Evolutionary conservation across 2,113 vertebrate species (phyloP), one percentile per base, ranked within the genome.

Genomic region (Stegastes partitus): DNA sequence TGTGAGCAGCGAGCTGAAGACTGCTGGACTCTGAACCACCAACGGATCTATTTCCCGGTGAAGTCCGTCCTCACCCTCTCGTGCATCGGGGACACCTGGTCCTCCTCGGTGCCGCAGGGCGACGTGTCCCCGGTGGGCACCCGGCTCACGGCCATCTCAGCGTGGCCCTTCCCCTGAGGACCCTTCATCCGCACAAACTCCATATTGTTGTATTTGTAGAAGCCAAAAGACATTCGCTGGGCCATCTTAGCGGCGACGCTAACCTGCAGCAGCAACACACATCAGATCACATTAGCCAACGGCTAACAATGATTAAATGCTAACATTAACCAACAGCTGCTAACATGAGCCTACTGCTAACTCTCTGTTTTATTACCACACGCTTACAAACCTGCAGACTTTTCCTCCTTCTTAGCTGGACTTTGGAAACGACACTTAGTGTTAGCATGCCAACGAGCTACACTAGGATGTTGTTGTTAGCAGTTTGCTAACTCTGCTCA

Each of bases 141-240:
- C 7, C 98, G 92, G 73, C 96, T 99, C 84, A 99, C 98, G 0
- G 98, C 98, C 98, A 99, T 99, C 93, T 99, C 98, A 0, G 98
- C 98, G 0, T 99, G 98, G 37, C 98, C 98, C 87, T 99, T 99
- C 42, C 98, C 98, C 90, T 99, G 98, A 0, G 98, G 98, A 3
- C 98, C 98, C 84, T 99, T 99, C 98, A 99, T 99, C 80, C 98
- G 94, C 70, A 99, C 98, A 49, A 99, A 99, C 93, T 99, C 98
- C 98, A 99, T 98, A 93, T 97, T 99, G 95, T 94, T 99, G 86
- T 98, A 99, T 66, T 99, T 99, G 85, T 99, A 99, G 92, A 98
- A 98, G 87, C 98, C 98, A 0, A 99, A 99, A 0, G 98, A 99
- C 97, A 99, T 98, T 59, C 95, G 96, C 92, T 99, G 98, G 0